A percentile compares a stretch with the other conserved stretches of the same genome.
These are phyloP conservation scores for Anagyrus pseudococci DNA, from an alignment of 2,888 invertebrate genomes.

Conservation along the genomic window DNA sequence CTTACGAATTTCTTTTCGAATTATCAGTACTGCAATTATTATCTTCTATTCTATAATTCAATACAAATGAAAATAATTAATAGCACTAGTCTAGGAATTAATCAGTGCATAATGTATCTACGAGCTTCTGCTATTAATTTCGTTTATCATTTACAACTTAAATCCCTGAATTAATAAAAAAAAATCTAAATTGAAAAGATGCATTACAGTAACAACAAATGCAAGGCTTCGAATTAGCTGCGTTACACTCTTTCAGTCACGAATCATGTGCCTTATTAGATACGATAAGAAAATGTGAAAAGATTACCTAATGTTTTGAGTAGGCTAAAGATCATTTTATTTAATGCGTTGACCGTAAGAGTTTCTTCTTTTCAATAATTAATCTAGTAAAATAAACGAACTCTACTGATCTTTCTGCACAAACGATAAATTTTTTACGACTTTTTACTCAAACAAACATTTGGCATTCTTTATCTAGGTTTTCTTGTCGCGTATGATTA, in stretches of 20 bases:
- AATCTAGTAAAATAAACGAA: slow-evolving; percentile 1
- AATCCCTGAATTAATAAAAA: too few species aligned
- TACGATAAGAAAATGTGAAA: slow-evolving; percentile 36
- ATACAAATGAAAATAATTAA: slow-evolving; percentile 8
- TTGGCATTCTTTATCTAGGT: slow-evolving; percentile 34
- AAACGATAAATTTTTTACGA: neutral
- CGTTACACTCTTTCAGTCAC: slow-evolving; percentile 40
- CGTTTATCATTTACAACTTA: neutral
- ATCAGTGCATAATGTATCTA: slow-evolving; percentile 22
- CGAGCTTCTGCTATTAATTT: slow-evolving; percentile 20
- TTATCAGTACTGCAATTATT: slow-evolving; percentile 26
- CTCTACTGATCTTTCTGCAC: neutral
- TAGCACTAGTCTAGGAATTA: slow-evolving; percentile 8
- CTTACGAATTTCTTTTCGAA: slow-evolving; percentile 32
- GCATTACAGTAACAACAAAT: slow-evolving; percentile 1
- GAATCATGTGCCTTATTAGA: slow-evolving; percentile 46
- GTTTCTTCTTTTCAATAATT: neutral
- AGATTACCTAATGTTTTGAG: slow-evolving; percentile 34
- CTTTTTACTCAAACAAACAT: slow-evolving; percentile 14
- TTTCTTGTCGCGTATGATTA: slow-evolving; percentile 35
- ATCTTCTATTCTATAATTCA: slow-evolving; percentile 3
- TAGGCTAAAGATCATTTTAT: slow-evolving; percentile 12
- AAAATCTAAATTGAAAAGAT: too few species aligned
- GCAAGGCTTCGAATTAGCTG: slow-evolving; percentile 18
- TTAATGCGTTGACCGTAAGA: neutral